Evolutionary conservation across 2,113 vertebrate species (phyloP).

Genomic region (Odocoileus virginianus): DNA sequence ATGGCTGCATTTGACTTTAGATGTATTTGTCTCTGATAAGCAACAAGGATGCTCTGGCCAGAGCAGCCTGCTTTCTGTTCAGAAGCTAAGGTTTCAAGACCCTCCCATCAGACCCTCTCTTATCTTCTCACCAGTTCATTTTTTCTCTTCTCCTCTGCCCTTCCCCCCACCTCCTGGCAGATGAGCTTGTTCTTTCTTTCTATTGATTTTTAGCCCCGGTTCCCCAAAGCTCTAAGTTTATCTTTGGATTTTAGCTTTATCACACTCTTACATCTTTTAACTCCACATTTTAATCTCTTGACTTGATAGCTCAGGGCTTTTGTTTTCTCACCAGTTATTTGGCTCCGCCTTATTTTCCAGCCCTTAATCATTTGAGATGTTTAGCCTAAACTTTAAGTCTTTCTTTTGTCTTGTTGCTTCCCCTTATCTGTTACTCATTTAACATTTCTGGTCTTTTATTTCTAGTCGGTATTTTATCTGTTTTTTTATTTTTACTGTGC

Average conservation of each 20-base stretch:
- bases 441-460: not conserved
- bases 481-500: not conserved
- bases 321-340: not conserved
- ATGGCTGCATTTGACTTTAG: not conserved
- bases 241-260: not conserved
- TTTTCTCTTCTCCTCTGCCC: not conserved
- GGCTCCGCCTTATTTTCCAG: not conserved
- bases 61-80: not conserved
- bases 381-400: not conserved
- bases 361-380: not conserved
- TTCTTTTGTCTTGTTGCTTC: not conserved
- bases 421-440: not conserved
- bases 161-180: not conserved
- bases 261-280: not conserved
- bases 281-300: constrained; percentile 3
- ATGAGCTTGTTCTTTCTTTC: not conserved
- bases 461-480: not conserved
- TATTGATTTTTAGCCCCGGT: not conserved
- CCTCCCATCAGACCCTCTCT: not conserved
- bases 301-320: not conserved
- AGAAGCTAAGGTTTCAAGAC: not conserved
- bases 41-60: not conserved
- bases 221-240: not conserved
- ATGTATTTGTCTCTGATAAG: not conserved
- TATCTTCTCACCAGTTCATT: not conserved